A percentile compares a stretch with the other conserved stretches of the same genome.
Conservation (phyloP, 2,113 vertebrate genomes). For the Callopanchax toddi region DNA sequence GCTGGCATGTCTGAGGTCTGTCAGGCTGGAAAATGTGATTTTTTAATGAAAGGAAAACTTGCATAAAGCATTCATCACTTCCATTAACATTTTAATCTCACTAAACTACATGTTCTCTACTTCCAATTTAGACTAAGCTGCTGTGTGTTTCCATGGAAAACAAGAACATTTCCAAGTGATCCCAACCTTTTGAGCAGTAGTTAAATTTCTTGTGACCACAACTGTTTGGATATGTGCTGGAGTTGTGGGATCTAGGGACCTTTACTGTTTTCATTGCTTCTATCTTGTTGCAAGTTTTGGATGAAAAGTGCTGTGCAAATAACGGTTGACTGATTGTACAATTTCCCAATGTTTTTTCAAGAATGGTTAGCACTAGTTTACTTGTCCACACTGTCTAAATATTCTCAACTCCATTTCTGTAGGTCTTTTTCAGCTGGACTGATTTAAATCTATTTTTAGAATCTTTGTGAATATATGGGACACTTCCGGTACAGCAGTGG, state of each 20-base stretch:
- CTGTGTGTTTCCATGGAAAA: too few relatives aligned
- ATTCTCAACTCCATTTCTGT: neutral
- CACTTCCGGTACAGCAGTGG: constrained; percentile 21
- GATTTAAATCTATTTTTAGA: constrained; percentile 12
- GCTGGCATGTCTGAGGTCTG: too few relatives aligned
- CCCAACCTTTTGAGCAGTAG: too few relatives aligned
- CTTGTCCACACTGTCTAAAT: neutral
- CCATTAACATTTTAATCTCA: too few relatives aligned
- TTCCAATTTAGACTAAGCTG: too few relatives aligned
- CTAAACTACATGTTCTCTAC: too few relatives aligned
- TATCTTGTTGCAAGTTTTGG: neutral
- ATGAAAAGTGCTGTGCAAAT: neutral
- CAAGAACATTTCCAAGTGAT: too few relatives aligned
- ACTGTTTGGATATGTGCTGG: neutral
- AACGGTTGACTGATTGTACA: neutral
- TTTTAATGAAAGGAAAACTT: too few relatives aligned
- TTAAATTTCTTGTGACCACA: neutral
- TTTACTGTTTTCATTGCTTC: neutral
- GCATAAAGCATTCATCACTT: too few relatives aligned
- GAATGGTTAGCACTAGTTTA: neutral
- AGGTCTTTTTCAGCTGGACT: constrained; percentile 11
- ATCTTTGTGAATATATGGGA: constrained; percentile 14
- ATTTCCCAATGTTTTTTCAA: constrained; percentile 6
- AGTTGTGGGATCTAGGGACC: neutral
- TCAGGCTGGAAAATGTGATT: too few relatives aligned